Evolutionary conservation across 2,113 vertebrate species (phyloP), one percentile per base, ranked within the genome.

Genomic region (Drymodes brunneopygia): DNA sequence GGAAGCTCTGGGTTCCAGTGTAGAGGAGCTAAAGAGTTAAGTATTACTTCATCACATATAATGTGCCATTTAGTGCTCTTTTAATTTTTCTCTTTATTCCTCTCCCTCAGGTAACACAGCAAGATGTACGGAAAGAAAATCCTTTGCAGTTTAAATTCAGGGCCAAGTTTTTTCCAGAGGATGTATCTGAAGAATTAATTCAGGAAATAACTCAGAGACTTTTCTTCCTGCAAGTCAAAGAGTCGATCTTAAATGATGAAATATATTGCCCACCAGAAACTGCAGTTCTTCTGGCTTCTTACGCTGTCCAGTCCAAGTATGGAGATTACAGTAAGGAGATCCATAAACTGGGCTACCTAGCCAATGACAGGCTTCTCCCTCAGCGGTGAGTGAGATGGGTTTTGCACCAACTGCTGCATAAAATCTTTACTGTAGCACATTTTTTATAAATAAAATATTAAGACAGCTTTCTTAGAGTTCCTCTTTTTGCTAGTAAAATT

Each of bases 201-300:
- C 99, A 99, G 97, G 99, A 99, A 96, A 99, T 99, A 97, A 99
- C 99, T 14, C 99, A 99, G 96, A 99, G 98, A 97, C 99, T 99
- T 74, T 99, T 99, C 98, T 99, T 99, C 97, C 97, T 99, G 90
- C 99, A 99, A 99, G 99, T 99, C 90, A 99, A 99, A 97, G 99
- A 99, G 98, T 99, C 99, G 2, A 99, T 99, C 94, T 97, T 99
- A 98, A 99, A 99, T 78, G 99, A 99, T 94, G 99, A 99, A 97
- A 99, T 99, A 94, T 99, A 99, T 95, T 99, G 99, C 91, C 99
- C 99, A 57, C 99, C 99, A n/a, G 99, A 99, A 98, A 99, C 99
- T 6, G 99, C 99, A 3, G 99, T 99, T 95, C 98, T 99, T 35
- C 97, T 99, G 96, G 99, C 99, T 48, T 99, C 99, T 9, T 99